Evolutionary conservation across 2,888 invertebrate species (phyloP), one percentile per base, ranked within the genome.

Genomic region (Plemyria rubiginata): DNA sequence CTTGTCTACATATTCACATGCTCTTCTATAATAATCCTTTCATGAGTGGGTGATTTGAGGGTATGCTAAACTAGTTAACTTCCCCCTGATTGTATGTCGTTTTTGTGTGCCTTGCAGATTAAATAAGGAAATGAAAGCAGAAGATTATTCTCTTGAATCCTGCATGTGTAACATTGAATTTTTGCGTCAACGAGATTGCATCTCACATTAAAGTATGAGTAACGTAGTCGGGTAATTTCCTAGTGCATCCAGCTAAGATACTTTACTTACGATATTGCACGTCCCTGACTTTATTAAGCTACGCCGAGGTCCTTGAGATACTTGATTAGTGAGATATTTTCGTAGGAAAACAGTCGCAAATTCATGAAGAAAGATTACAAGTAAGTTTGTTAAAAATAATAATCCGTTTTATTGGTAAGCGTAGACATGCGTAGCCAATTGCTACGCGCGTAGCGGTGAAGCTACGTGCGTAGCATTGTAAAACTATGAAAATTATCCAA

Each of bases 201-300:
- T 15, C 46, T 29, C n/a, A 58, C 51, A 32, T 59, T 61, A 54
- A 43, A 62, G 13, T 57, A 60, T 57, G 41, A 55, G 46, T 46
- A 46, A 54, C 41, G 28, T 32, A 52, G 53, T 36, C 41, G 32
- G 29, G 38, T 54, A 55, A 50, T 55, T 60, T 55, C 54, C 54
- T 28, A 43, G 54, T 38, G 12, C 28, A 55, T 45, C 22, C 11
- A 28, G 54, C 32, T 41, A 36, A 54, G 13, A 49, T 51, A 55
- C 55, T 51, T 46, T 29, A 50, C 48, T 32, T n/a, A 22, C 50
- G 50, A 29, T 54, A 60, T 55, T 60, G 40, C 55, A 43, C 53
- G 50, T 54, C 54, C 49, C 8, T 12, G 36, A 50, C 54, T 51
- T 55, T 60, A 60, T 50, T 51, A 60, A 28, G 38, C 52, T 45